Evolutionary conservation across 2,888 invertebrate genomes (phyloP), one percentile per base, ranked within the genome.

Genomic region (Toxonevra muliebris): DNA sequence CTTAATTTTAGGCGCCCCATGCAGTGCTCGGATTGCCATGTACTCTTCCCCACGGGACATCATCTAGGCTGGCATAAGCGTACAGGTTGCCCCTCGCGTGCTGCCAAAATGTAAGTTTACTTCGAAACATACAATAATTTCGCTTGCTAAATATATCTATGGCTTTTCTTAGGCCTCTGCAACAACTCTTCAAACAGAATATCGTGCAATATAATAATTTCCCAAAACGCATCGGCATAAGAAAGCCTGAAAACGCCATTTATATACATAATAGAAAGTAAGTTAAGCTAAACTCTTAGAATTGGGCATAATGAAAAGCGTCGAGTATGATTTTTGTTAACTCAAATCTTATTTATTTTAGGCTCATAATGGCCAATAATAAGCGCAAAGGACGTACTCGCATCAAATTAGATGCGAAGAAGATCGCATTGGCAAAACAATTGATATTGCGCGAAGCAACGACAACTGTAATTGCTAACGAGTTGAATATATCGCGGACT

Each of bases 41-140:
- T 81, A 19, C 76, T 82, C 57, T 84, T 84, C 55, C 84, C 85
- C 40, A 84, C 85, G 45, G 84, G 85, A 64, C 84, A 84, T 73
- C 84, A 84, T 74, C 75, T 85, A 62, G 84, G 85, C 43, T 84
- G 84, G 84, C 84, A 84, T 65, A 84, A 84, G 65, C 81, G 85
- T 67, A 83, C 85, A 17, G 84, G 84, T 5, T 84, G 84, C 52
- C 84, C 84, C 7, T 84, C 83, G 40, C 80, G 82, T 72, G 81
- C 83, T 50, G 80, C 82, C 60, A 84, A 83, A 76, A 82, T 83
- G 82, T 84, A 55, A 76, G 79, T 70, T 19, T n/a, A 50, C 20
- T 10, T 40, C 5, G 30, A 30, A 4, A 30, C 30, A 30, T 30
- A n/a, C 7, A 7, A 7, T 30, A 8, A 30, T 5, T 19, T 50